These are phyloP conservation scores for Drosophila tripunctata DNA, from an alignment of 2,888 invertebrate species.

Conservation along the genomic window DNA sequence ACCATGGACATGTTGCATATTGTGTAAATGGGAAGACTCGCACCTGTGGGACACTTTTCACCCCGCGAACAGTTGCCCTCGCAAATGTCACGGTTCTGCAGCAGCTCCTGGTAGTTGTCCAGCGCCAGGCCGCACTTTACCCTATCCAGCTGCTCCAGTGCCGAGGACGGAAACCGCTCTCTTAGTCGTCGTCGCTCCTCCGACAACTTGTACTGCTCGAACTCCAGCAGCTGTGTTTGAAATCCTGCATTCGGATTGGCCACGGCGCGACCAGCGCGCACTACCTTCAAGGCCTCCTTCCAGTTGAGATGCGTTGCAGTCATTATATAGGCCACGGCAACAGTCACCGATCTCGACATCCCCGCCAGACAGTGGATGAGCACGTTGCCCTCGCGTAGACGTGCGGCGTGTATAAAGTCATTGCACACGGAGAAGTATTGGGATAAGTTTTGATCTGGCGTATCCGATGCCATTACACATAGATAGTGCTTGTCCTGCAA, in stretches of 20 bases:
- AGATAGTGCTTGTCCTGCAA: constrained; percentile 97
- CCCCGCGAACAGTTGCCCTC: constrained; percentile 94
- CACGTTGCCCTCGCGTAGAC: constrained; percentile 94
- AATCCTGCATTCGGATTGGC: constrained; percentile 99
- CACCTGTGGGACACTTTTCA: constrained; percentile 93
- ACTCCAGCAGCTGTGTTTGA: constrained; percentile 96
- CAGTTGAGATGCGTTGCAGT: constrained; percentile 94
- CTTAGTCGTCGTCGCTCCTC: constrained; percentile 94
- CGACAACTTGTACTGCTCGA: constrained; percentile 90
- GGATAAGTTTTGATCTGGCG: constrained; percentile 95
- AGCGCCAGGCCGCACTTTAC: constrained; percentile 91
- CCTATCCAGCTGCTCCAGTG: constrained; percentile 89
- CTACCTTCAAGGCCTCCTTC: constrained; percentile 97
- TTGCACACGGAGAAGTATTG: constrained; percentile 97
- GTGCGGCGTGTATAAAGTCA: constrained; percentile 97
- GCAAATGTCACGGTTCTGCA: constrained; percentile 92
- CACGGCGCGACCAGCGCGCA: constrained; percentile 94
- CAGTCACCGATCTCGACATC: constrained; percentile 98
- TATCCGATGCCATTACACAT: constrained; percentile 98
- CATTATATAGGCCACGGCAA: constrained; percentile 98
- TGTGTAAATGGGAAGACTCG: constrained; percentile 38
- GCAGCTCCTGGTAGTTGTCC: constrained; percentile 92
- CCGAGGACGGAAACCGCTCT: constrained; percentile 93
- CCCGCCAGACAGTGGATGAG: constrained; percentile 98
- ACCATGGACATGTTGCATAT: constrained; percentile 14